A percentile compares a stretch with the other conserved stretches of the same genome.
phyloP scores from a whole-genome alignment of 2,113 vertebrate species.

The Monarcha castaneiventris region DNA sequence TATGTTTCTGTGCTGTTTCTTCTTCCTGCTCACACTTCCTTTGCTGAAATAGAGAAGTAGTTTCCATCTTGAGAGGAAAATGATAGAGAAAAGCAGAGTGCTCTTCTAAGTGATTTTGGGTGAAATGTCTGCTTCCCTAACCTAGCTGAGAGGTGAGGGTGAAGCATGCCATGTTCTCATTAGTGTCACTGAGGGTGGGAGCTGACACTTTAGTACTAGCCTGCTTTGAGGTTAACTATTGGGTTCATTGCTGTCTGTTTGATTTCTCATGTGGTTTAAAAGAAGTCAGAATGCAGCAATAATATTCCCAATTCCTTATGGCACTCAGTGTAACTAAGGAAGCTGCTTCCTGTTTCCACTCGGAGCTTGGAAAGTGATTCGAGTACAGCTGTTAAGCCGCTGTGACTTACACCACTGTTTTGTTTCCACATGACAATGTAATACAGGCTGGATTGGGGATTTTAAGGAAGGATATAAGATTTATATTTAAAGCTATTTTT shows the following conservation, averaged over 20 bases:
- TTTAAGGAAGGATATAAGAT: neutral
- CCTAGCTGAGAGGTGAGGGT: fast-evolving
- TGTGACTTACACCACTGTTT: neutral
- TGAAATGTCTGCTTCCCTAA: neutral
- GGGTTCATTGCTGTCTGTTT: neutral
- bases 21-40: neutral
- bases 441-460: fast-evolving
- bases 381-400: no score
- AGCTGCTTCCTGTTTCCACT: neutral
- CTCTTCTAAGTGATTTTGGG: neutral
- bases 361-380: neutral
- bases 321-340: neutral
- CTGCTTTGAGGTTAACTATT: neutral
- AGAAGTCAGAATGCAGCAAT: neutral
- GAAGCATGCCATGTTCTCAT: neutral
- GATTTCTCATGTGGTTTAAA: neutral
- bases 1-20: neutral
- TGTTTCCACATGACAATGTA: neutral
- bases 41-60: neutral
- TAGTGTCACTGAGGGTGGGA: neutral
- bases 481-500: neutral
- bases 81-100: neutral
- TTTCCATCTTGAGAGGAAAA: neutral
- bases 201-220: fast-evolving
- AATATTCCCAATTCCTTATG: neutral